These are phyloP conservation scores for Tethya wilhelma DNA, from an alignment of 37 sponge, comb jelly and placozoan genomes.

Conservation along the genomic window DNA sequence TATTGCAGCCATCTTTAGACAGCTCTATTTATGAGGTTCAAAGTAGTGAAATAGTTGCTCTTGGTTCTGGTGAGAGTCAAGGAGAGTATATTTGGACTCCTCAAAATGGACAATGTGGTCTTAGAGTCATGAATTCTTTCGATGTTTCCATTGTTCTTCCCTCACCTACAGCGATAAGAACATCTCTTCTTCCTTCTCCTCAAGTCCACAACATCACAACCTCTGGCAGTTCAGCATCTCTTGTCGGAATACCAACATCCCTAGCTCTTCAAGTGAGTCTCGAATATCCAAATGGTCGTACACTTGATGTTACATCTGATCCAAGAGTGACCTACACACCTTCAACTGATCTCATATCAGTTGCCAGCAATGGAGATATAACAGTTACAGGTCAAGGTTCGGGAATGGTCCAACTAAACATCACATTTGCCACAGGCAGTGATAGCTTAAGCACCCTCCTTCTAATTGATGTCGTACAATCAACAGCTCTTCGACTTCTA, in stretches of 20 bases:
- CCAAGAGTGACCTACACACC: not conserved
- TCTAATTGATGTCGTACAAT: constrained; percentile 31
- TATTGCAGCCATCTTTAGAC: not conserved
- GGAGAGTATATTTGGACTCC: constrained; percentile 49
- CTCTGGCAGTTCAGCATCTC: constrained; percentile 11
- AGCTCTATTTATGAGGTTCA: not conserved
- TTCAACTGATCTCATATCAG: not conserved
- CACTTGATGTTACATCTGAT: constrained; percentile 33
- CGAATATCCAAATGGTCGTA: constrained; percentile 16
- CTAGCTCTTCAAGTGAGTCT: constrained; percentile 10
- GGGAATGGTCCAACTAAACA: not conserved
- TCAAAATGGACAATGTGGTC: not conserved
- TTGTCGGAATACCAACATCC: constrained; percentile 19
- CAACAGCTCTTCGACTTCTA: constrained; percentile 1
- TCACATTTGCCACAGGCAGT: not conserved
- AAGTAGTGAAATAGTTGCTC: constrained; percentile 6
- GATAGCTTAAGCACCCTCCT: constrained; percentile 1
- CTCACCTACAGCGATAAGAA: not conserved
- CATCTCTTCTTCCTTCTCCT: constrained; percentile 14
- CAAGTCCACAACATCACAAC: constrained; percentile 6
- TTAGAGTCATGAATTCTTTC: constrained; percentile 6
- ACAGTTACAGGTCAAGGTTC: not conserved
- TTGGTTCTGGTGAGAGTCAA: constrained; percentile 5
- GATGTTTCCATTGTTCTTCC: constrained; percentile 20
- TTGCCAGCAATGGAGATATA: constrained; percentile 8